Evolutionary conservation across 2,113 vertebrate species (phyloP).

Genomic region (Pyxicephalus adspersus): DNA sequence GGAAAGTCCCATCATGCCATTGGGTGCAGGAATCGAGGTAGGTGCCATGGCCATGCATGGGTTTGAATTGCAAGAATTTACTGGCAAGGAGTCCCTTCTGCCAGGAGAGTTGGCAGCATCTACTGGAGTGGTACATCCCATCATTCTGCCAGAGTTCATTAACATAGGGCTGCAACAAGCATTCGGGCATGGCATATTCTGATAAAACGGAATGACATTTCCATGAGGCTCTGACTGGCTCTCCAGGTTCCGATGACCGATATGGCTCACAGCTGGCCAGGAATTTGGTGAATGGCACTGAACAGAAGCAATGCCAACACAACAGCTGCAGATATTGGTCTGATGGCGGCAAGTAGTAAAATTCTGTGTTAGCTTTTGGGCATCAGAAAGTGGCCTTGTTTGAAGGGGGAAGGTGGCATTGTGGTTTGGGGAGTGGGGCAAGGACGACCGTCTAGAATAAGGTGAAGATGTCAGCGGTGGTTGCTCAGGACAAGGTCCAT

Average conservation of each 20-base stretch:
- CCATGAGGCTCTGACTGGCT: slow-evolving; percentile 62
- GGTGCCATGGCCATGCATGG: slow-evolving; percentile 62
- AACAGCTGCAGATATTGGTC: slow-evolving; percentile 71
- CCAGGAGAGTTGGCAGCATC: slow-evolving; percentile 57
- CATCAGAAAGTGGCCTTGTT: slow-evolving; percentile 64
- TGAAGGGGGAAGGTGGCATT: slow-evolving; percentile 62
- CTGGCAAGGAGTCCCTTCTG: slow-evolving; percentile 50
- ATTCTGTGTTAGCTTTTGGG: slow-evolving; percentile 73
- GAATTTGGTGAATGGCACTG: slow-evolving; percentile 65
- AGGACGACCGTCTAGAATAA: slow-evolving; percentile 60
- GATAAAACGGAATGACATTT: slow-evolving; percentile 60
- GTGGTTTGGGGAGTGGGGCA: slow-evolving; percentile 60
- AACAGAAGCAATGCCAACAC: slow-evolving; percentile 66
- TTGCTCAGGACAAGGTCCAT: slow-evolving; percentile 58
- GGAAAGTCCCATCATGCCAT: slow-evolving; percentile 74
- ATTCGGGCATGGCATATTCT: slow-evolving; percentile 66
- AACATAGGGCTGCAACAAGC: slow-evolving; percentile 66
- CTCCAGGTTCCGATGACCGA: slow-evolving; percentile 57
- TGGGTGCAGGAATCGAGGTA: slow-evolving; percentile 60
- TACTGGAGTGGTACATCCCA: slow-evolving; percentile 55
- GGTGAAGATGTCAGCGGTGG: slow-evolving; percentile 4
- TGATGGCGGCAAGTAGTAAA: slow-evolving; percentile 50
- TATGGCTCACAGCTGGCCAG: slow-evolving; percentile 67
- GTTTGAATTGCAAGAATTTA: slow-evolving; percentile 59
- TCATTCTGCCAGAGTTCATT: slow-evolving; percentile 60